Evolutionary conservation across 1,140 invertebrate species (phyloP), one percentile per base, ranked within the genome.

Genomic region (Antheraea pernyi): DNA sequence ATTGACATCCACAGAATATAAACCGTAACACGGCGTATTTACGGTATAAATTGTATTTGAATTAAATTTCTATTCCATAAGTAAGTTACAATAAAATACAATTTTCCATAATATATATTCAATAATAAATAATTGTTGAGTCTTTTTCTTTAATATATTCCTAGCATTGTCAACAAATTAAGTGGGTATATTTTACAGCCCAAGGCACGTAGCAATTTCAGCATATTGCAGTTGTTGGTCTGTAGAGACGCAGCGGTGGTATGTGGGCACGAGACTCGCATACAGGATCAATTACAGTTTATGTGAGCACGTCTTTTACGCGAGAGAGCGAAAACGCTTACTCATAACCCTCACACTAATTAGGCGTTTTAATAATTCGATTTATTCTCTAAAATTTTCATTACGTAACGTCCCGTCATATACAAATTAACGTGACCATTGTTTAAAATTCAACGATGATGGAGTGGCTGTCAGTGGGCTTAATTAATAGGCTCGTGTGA

Each of bases 191-290:
- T 63, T 22, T 74, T 66, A 68, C 68, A 65, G 59, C 59, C 60
- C 68, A 65, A 68, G 65, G 72, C 76, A 79, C 77, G 82, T 82
- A 81, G 74, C 80, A 82, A 81, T 82, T 85, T 84, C 80, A 79
- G 77, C 79, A 82, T 85, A 86, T 84, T 84, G 83, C 85, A 83
- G 76, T 67, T 69, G 71, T 69, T 76, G 74, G 71, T 70, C 78
- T 69, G 68, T 62, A 59, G 69, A 70, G 70, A 72, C 71, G 70
- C 67, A 74, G 74, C 68, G 67, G 70, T 67, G 71, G 74, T 60
- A 66, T 67, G 77, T 77, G 73, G 37, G 74, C 72, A 42, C 80
- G 67, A 59, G 78, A 37, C 61, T 69, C 69, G 85, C 82, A 84
- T 87, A 83, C 78, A 82, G 75, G n/a, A 87, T 81, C 74, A 77